phyloP scores from a whole-genome alignment of 2,797 vertebrate species.

The Halcyon smyrnensis region DNA sequence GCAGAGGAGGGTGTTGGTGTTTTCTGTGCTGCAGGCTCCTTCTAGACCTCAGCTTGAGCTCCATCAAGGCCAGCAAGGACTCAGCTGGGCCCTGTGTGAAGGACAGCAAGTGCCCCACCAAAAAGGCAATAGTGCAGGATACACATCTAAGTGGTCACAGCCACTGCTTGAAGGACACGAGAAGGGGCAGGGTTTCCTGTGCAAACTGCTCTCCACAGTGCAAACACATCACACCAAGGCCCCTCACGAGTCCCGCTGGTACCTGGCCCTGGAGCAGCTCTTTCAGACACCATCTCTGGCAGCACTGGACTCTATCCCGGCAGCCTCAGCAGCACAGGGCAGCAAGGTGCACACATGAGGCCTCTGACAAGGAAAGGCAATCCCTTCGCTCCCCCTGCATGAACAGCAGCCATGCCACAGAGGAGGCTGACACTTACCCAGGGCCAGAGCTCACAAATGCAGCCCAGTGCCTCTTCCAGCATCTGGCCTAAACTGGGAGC shows the following conservation, averaged over 20 bases:
- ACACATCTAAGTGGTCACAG: neutral
- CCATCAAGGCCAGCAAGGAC: fast-evolving
- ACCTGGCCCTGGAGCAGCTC: neutral
- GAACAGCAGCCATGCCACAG: neutral
- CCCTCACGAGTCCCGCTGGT: neutral
- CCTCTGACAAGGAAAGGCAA: neutral
- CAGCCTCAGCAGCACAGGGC: neutral
- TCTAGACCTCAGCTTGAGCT: neutral
- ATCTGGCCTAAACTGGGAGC: constrained; percentile 15
- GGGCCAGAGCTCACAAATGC: neutral
- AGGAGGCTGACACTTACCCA: neutral
- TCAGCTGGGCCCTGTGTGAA: fast-evolving
- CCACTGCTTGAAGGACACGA: neutral
- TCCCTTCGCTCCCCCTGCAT: fast-evolving
- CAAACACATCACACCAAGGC: neutral
- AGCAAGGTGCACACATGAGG: neutral
- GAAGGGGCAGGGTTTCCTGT: neutral
- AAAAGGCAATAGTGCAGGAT: neutral
- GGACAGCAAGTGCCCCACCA: neutral
- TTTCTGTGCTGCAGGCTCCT: neutral
- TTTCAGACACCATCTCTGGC: neutral
- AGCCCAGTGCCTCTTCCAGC: neutral
- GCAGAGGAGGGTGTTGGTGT: neutral
- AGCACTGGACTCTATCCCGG: neutral
- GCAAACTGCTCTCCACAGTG: neutral